phyloP scores from a whole-genome alignment of 2,888 invertebrate species.

The Diadegma fenestrale region DNA sequence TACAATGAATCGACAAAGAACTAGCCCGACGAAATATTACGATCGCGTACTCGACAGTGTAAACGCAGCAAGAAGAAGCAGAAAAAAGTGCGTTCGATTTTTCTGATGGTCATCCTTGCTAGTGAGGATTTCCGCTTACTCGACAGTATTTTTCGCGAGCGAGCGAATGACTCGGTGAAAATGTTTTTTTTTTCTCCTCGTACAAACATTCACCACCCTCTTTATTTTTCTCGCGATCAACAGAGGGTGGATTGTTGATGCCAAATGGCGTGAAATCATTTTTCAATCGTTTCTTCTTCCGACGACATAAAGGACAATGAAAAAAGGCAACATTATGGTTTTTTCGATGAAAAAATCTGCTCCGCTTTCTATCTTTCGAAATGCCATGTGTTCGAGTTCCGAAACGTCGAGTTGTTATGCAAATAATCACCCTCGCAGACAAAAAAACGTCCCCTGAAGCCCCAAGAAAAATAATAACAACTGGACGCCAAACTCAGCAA shows the following conservation, averaged over 20 bases:
- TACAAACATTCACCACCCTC: slow-evolving; percentile 17
- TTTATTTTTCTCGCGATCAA: slow-evolving; percentile 2
- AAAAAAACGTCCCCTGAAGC: not conserved
- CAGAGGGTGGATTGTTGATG: slow-evolving; percentile 58
- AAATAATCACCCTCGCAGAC: slow-evolving; percentile 39
- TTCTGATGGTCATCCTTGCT: slow-evolving; percentile 37
- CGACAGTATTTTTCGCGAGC: slow-evolving; percentile 53
- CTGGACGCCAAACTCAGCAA: not conserved
- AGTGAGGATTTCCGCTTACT: slow-evolving; percentile 50
- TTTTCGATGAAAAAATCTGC: slow-evolving; percentile 11
- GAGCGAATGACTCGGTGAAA: slow-evolving; percentile 42
- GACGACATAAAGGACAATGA: not conserved
- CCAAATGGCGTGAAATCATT: slow-evolving; percentile 64
- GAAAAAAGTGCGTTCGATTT: slow-evolving; percentile 32
- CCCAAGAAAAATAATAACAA: not conserved
- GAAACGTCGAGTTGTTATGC: slow-evolving; percentile 50
- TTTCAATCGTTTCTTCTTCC: slow-evolving; percentile 33
- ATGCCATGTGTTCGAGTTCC: slow-evolving; percentile 30
- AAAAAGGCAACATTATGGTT: slow-evolving; percentile 39
- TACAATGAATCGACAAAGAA: slow-evolving; percentile 48
- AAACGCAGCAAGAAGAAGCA: not conserved
- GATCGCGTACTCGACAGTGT: slow-evolving; percentile 43
- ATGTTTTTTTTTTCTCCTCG: slow-evolving; percentile 43
- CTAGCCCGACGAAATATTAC: slow-evolving; percentile 49
- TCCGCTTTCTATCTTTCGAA: slow-evolving; percentile 13